These are phyloP conservation scores for Melanotaenia pygmaea DNA, from an alignment of 2,797 vertebrate species.

Conservation along the genomic window DNA sequence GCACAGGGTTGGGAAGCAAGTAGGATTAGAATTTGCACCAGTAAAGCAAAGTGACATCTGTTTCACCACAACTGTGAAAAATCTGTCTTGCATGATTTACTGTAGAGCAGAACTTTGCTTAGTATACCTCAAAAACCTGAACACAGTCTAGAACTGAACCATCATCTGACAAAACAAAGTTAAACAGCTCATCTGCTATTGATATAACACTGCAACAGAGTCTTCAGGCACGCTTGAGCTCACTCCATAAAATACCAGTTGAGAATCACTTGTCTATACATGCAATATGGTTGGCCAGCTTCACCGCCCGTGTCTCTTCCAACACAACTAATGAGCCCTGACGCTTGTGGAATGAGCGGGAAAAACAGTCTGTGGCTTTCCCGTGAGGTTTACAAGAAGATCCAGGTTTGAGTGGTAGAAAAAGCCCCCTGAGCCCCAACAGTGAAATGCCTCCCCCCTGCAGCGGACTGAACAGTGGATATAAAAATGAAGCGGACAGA, in stretches of 20 bases:
- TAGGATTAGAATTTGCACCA: background rate
- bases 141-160: slow-evolving; percentile 6
- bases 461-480: slow-evolving; percentile 15
- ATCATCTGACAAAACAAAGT: slow-evolving; percentile 18
- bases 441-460: slow-evolving; percentile 16
- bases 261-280: slow-evolving; percentile 66
- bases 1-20: slow-evolving; percentile 6
- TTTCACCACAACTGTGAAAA: slow-evolving; percentile 18
- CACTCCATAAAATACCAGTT: slow-evolving; percentile 50
- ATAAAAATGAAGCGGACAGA: slow-evolving; percentile 20
- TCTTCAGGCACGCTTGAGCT: slow-evolving; percentile 50
- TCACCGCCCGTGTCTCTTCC: slow-evolving; percentile 60
- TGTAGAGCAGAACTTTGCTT: slow-evolving; percentile 11
- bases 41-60: slow-evolving; percentile 20
- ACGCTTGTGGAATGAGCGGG: slow-evolving; percentile 69
- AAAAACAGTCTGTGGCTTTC: slow-evolving; percentile 54
- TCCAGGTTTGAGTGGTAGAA: slow-evolving; percentile 46
- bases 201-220: slow-evolving; percentile 50
- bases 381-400: slow-evolving; percentile 51
- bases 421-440: slow-evolving; percentile 22
- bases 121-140: slow-evolving; percentile 11
- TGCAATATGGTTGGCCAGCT: slow-evolving; percentile 63
- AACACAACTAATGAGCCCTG: slow-evolving; percentile 73
- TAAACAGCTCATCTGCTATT: slow-evolving; percentile 64
- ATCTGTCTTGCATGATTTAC: slow-evolving; percentile 22